Evolutionary conservation across 2,797 vertebrate species (phyloP).

Genomic region (Carcharodon carcharias): DNA sequence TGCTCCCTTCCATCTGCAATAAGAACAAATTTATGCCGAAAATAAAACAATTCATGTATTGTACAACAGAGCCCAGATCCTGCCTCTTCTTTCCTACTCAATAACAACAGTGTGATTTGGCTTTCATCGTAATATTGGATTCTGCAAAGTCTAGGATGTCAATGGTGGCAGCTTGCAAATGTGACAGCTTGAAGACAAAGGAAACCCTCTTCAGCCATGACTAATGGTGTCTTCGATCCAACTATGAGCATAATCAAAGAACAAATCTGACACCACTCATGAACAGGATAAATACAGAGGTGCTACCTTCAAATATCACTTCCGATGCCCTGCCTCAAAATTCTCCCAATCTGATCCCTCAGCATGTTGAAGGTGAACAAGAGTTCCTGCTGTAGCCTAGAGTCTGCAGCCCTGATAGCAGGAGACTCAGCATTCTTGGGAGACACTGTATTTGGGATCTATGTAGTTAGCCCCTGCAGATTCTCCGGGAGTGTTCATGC

Average conservation of each 20-base stretch:
- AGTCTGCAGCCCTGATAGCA: background rate
- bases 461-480: background rate
- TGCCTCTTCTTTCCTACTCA: background rate
- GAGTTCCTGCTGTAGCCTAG: background rate
- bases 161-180: background rate
- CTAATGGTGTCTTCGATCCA: background rate
- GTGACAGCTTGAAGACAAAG: background rate
- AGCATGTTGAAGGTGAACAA: background rate
- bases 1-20: background rate
- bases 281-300: background rate
- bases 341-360: background rate
- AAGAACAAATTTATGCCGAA: background rate
- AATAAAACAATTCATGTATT: background rate
- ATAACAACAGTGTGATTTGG: background rate
- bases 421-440: background rate
- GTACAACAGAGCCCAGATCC: background rate
- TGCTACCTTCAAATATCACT: background rate
- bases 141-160: background rate
- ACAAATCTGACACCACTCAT: background rate
- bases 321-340: background rate
- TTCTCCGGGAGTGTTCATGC: background rate
- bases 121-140: background rate
- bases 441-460: background rate
- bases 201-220: background rate
- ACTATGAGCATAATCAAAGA: background rate